Percentiles rank a stretch among this genome's conserved stretches.
These are phyloP conservation scores for Calyptomena viridis DNA, from an alignment of 2,113 vertebrate genomes.

Conservation along the genomic window DNA sequence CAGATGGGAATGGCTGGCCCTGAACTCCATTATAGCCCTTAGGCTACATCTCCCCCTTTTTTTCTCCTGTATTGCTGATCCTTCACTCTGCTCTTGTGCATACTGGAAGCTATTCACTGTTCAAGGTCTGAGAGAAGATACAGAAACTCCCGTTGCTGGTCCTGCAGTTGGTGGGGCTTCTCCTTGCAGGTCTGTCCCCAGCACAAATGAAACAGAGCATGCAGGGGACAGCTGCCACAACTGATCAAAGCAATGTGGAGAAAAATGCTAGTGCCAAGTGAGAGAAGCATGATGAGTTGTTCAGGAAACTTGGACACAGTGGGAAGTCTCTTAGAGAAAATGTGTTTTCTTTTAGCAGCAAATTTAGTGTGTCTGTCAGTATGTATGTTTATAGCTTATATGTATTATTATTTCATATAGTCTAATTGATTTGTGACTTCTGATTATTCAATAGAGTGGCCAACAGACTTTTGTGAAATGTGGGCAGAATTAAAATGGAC, in stretches of 20 bases:
- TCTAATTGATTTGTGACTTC: not conserved
- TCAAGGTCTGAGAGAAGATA: not conserved
- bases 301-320: not conserved
- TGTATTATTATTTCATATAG: not conserved
- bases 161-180: not conserved
- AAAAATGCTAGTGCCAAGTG: not conserved
- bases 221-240: slow-evolving; percentile 5
- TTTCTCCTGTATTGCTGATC: not conserved
- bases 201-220: slow-evolving; percentile 42
- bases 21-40: not conserved
- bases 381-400: not conserved
- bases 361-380: not conserved
- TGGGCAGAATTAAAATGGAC: not conserved
- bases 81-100: not conserved
- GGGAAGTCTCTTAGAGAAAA: not conserved
- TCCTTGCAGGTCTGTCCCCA: not conserved
- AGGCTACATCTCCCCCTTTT: not conserved
- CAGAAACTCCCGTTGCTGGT: not conserved
- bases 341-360: not conserved
- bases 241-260: not conserved
- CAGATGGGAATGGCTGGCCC: slow-evolving; percentile 15
- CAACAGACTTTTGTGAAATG: not conserved
- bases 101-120: not conserved
- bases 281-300: not conserved
- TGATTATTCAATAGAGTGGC: not conserved